Evolutionary conservation across 2,113 vertebrate species (phyloP), one percentile per base, ranked within the genome.

Genomic region (Aythya baeri): DNA sequence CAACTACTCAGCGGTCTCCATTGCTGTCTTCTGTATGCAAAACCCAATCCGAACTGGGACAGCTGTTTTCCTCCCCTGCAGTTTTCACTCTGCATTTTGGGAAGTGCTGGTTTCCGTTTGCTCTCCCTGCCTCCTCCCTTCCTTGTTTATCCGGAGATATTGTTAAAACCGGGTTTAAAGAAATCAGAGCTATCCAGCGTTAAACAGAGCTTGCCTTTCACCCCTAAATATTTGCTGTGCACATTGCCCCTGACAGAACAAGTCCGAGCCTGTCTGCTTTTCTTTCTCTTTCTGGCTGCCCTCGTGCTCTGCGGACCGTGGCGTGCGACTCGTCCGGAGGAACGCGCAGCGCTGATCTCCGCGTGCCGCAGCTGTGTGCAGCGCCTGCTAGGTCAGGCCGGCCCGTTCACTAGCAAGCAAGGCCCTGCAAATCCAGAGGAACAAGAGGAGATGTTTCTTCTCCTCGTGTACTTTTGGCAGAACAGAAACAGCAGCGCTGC

Each of bases 281-380:
- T n/a, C 5, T 21, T 23, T 70, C 22, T 14, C 23, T 18, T 68
- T 13, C 61, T 80, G 72, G 27, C 74, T 84, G 6, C 49, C 17
- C 50, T 8, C 31, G 0, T 62, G 86, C 61, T 66, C 71, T 67
- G 62, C 23, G 13, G 57, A 27, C 22, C 15, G 1, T 17, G 41
- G 50, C 0, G 3, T 18, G 63, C 65, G 32, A 15, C 75, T 38
- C 36, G 13, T 29, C 18, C 18, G 2, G 1, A 29, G 78, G 58
- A 70, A 1, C 57, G 13, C 3, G 1, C 68, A 0, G 2, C 26
- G 29, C 62, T 54, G 55, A 10, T 61, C 65, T 22, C 44, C 13
- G 17, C 44, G 9, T 0, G 6, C 50, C 0, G 0, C 25, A 46
- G 46, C 15, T 1, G 2, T 14, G 52, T 11, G 23, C 31, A 36